Percentiles rank a stretch among this genome's conserved stretches.
These are phyloP conservation scores for Pocillopora verrucosa DNA, from an alignment of 64 coral and sea anemone species.

Conservation along the genomic window DNA sequence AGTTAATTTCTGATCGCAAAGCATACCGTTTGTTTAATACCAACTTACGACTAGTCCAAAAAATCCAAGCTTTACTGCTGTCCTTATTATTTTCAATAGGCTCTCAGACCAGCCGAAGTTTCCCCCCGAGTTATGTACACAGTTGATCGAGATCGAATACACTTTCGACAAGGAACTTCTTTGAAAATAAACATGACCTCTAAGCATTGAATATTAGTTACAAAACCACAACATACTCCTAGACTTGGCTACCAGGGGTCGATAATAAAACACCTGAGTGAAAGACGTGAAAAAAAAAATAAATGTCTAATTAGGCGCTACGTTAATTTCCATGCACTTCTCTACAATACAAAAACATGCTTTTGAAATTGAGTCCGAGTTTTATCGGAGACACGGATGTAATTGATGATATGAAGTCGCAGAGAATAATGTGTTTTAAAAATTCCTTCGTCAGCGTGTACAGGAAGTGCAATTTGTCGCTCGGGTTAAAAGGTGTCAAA, in stretches of 20 bases:
- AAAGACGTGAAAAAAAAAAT: neutral
- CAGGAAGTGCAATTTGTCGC: neutral
- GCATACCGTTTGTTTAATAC: no score
- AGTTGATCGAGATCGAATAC: neutral
- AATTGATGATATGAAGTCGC: neutral
- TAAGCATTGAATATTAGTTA: neutral
- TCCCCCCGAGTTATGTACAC: neutral
- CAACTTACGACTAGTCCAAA: neutral
- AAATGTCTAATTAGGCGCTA: slow-evolving; percentile 26
- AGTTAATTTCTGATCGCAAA: no score
- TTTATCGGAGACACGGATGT: neutral
- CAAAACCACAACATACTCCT: no score
- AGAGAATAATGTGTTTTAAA: neutral
- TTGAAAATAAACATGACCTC: slow-evolving; percentile 8
- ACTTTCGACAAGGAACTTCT: slow-evolving; percentile 11
- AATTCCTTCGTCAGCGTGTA: neutral
- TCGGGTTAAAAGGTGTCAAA: neutral
- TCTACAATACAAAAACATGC: neutral
- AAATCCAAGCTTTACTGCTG: no score
- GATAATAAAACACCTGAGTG: neutral
- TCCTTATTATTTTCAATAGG: no score
- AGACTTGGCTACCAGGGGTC: neutral
- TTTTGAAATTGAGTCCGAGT: neutral
- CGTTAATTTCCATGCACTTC: slow-evolving; percentile 4
- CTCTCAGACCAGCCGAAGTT: neutral